These are phyloP conservation scores for Heterodera carotae DNA, from an alignment of 1,140 invertebrate species.

Conservation along the genomic window DNA sequence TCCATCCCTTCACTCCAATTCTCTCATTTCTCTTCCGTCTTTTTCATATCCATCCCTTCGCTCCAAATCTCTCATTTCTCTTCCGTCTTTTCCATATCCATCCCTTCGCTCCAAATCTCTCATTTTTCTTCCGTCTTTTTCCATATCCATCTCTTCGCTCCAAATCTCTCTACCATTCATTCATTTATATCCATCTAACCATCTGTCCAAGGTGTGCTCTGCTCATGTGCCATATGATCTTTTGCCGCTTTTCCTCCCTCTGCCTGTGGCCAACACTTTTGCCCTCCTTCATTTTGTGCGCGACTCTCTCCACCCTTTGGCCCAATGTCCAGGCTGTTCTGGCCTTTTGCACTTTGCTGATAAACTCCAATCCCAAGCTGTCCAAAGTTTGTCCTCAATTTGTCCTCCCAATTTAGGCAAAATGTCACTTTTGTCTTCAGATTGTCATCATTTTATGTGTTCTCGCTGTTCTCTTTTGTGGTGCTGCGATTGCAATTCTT, in stretches of 20 bases:
- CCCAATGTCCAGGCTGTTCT: slow-evolving; percentile 4
- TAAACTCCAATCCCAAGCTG: neutral
- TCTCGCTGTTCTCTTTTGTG: slow-evolving; percentile 9
- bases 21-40: no score
- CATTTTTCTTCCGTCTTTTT: no score
- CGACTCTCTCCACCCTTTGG: neutral
- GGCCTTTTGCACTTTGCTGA: neutral
- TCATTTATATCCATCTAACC: no score
- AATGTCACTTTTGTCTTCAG: neutral
- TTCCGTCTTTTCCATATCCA: no score
- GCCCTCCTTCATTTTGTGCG: slow-evolving; percentile 14
- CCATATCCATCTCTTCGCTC: no score
- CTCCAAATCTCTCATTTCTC: no score
- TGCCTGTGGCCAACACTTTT: slow-evolving; percentile 14
- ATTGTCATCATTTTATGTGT: neutral
- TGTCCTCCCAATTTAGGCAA: neutral
- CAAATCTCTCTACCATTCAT: no score
- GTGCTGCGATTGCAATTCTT: slow-evolving; percentile 11
- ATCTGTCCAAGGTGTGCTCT: slow-evolving; percentile 19
- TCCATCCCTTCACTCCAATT: no score
- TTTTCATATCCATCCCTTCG: no score
- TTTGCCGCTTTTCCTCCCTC: slow-evolving; percentile 15
- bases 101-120: no score
- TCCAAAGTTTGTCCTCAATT: neutral
- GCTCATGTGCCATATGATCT: slow-evolving; percentile 2